A percentile compares a stretch with the other conserved stretches of the same genome.
phyloP scores from a whole-genome alignment of 1,140 invertebrate genomes.

The Aleiodes sp. region DNA sequence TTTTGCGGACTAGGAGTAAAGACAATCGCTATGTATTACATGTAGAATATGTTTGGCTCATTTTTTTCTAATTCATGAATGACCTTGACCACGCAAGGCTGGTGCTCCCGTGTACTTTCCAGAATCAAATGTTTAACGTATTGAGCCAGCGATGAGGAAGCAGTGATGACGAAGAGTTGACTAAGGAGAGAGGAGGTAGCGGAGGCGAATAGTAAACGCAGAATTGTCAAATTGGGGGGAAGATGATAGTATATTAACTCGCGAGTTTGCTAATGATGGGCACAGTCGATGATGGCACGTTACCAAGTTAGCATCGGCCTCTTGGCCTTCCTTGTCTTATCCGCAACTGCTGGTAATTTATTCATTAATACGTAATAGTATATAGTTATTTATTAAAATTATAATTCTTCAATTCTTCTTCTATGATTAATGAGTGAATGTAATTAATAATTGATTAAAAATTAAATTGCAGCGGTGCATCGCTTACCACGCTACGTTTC shows the following conservation, averaged over 20 bases:
- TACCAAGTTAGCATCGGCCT: conserved; percentile 24
- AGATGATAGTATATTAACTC: conserved; percentile 20
- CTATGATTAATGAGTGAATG: no score
- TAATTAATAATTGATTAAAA: no score
- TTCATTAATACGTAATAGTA: no score
- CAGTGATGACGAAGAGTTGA: background rate
- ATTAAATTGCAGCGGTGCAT: background rate
- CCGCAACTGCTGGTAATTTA: conserved; percentile 13
- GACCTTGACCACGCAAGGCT: background rate
- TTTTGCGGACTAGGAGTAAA: no score
- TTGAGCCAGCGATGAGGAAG: conserved; percentile 13
- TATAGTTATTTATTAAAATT: background rate
- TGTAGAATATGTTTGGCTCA: no score
- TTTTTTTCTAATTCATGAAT: no score
- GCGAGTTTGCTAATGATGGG: background rate
- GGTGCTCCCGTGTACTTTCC: background rate
- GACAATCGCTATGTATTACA: no score
- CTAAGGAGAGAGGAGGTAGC: background rate
- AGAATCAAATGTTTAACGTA: background rate
- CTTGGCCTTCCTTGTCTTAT: conserved; percentile 16
- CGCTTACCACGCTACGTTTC: background rate
- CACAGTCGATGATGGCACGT: conserved; percentile 29
- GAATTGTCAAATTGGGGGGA: conserved; percentile 14
- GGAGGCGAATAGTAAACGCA: background rate
- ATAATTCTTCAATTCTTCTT: background rate